These are phyloP conservation scores for Gymnothorax reevesii DNA, from an alignment of 2,797 vertebrate species.

Conservation along the genomic window DNA sequence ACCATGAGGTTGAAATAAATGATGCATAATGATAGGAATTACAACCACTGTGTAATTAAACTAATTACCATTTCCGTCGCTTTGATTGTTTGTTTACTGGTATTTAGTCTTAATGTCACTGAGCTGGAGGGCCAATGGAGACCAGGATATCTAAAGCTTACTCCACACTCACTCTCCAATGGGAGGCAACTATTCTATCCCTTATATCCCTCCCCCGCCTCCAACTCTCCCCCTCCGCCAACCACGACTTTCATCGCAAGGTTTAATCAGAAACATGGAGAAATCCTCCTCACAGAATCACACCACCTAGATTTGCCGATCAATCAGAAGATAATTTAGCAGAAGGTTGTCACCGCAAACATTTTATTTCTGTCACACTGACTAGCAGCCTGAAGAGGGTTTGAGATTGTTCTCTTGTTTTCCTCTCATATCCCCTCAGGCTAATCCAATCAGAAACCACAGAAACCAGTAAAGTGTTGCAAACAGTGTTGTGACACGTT, in stretches of 20 bases:
- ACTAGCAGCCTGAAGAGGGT: background rate
- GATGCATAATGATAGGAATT: conserved; percentile 44
- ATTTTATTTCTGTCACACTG: background rate
- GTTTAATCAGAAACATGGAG: background rate
- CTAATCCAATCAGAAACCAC: background rate
- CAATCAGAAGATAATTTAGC: background rate
- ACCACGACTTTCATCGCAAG: background rate
- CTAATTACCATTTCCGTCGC: conserved; percentile 44
- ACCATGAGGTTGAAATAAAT: conserved; percentile 46
- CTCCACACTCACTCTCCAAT: conserved; percentile 3
- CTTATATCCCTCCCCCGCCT: background rate
- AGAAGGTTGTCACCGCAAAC: background rate
- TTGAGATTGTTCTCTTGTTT: background rate
- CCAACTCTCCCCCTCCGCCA: background rate
- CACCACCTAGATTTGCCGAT: background rate
- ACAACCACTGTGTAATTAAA: conserved; percentile 42
- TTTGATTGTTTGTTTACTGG: conserved; percentile 47
- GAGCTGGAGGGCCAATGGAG: conserved; percentile 23
- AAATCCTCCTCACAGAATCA: background rate
- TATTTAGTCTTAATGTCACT: conserved; percentile 48
- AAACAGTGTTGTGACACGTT: background rate
- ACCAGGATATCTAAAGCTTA: conserved; percentile 13
- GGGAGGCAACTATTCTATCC: background rate
- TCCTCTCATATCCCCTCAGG: background rate
- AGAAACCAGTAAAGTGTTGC: background rate